Conservation (phyloP, 2,113 vertebrate species). For the Ornithorhynchus anatinus region DNA sequence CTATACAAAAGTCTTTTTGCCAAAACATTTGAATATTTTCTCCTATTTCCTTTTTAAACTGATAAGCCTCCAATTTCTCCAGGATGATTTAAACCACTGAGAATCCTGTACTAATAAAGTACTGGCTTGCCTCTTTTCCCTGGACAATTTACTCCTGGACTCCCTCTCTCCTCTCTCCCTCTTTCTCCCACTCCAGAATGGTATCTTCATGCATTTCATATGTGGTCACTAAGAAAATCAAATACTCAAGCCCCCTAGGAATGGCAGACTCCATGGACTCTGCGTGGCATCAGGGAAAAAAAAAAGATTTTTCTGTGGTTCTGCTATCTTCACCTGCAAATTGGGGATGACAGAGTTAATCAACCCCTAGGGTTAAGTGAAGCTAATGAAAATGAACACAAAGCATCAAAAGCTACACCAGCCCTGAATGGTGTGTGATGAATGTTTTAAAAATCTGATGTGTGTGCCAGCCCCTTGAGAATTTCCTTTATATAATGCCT, state of each 20-base stretch:
- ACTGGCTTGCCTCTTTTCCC: neutral
- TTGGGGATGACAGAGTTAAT: neutral
- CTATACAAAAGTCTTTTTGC: neutral
- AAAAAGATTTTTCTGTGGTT: neutral
- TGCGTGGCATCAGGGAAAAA: neutral
- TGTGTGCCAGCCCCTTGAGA: too few relatives aligned
- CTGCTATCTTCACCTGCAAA: neutral
- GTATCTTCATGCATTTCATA: too few relatives aligned
- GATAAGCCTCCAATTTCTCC: neutral
- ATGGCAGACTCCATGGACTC: too few relatives aligned
- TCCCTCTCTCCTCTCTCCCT: too few relatives aligned
- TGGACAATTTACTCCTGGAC: neutral
- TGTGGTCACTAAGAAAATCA: too few relatives aligned
- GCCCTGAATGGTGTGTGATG: too few relatives aligned
- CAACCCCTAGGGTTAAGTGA: neutral
- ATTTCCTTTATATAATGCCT: too few relatives aligned
- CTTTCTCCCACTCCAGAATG: too few relatives aligned
- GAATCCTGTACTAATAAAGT: neutral
- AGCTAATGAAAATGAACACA: neutral
- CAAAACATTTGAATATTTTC: neutral
- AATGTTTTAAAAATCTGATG: too few relatives aligned
- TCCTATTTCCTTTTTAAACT: neutral
- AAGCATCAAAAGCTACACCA: neutral
- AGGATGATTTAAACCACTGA: neutral
- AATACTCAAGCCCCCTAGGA: too few relatives aligned